Percentiles rank a stretch among this genome's conserved stretches.
Evolutionary conservation across 2,888 invertebrate genomes (phyloP).

Genomic region (Polia nebulosa): DNA sequence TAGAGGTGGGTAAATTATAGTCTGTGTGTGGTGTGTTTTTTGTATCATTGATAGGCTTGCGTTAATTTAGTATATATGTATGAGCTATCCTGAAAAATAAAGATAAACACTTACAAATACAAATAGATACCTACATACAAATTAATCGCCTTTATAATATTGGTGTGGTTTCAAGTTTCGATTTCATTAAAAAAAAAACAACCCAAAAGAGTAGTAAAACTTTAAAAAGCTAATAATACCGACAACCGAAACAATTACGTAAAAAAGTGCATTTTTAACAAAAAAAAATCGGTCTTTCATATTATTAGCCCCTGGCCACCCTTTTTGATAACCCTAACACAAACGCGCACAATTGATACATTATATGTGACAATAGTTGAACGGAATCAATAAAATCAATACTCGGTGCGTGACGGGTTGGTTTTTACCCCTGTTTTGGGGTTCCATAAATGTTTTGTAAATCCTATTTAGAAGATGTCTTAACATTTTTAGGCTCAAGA

Average conservation of each 20-base stretch:
- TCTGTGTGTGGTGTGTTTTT: too few relatives aligned
- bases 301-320: conserved; percentile 39
- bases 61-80: too few relatives aligned
- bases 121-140: too few relatives aligned
- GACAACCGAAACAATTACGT: conserved; percentile 5
- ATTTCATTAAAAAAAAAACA: not conserved
- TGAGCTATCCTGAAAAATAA: too few relatives aligned
- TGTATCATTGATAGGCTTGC: too few relatives aligned
- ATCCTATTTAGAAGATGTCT: too few relatives aligned
- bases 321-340: conserved; percentile 73
- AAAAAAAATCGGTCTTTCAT: conserved; percentile 20
- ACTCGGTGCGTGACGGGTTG: conserved; percentile 58
- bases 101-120: too few relatives aligned
- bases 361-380: conserved; percentile 60
- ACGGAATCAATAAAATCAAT: conserved; percentile 71
- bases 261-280: conserved; percentile 39
- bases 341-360: conserved; percentile 64
- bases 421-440: conserved; percentile 48
- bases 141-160: too few relatives aligned
- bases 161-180: too few relatives aligned
- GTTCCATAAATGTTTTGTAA: conserved; percentile 4
- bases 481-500: not conserved
- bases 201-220: conserved; percentile 4
- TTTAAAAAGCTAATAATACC: conserved; percentile 21
- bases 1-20: too few relatives aligned